Evolutionary conservation across 2,888 invertebrate species (phyloP), one percentile per base, ranked within the genome.

Genomic region (Plebejus anna): DNA sequence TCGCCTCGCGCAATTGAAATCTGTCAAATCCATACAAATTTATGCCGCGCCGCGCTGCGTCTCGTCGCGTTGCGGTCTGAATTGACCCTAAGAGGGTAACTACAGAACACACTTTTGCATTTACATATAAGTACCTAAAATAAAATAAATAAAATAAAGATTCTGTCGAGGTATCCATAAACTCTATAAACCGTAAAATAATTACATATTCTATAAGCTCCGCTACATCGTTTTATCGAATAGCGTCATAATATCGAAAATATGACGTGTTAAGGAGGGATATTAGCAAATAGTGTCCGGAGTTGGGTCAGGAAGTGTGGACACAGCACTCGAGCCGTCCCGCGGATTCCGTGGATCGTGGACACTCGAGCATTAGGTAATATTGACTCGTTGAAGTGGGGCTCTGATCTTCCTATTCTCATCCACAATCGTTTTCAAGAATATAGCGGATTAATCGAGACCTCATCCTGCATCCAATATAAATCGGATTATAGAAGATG

Each of bases 261-360:
- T 73, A 55, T 51, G 28, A 55, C 73, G 73, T 72, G 72, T 73
- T 16, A 55, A 55, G 42, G 13, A 47, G 47, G 51, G 72, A 51
- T 72, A 72, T 72, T 42, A 81, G 81, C 82, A 82, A 81, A 82
- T 81, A 82, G 79, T 80, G 78, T 80, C 79, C 76, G 76, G 77
- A 66, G 78, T 78, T 77, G 77, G 80, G 80, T 80, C 81, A 80
- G 80, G 47, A 75, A 32, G 80, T 90, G 86, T 90, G 85, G 88
- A 86, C 87, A 84, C 77, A 88, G 87, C 90, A 84, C 90, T 90
- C 82, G 82, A 88, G 82, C 84, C 86, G 75, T 84, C 86, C 85
- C 83, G 82, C 83, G 81, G 82, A 83, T 82, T 82, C 83, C 84
- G 82, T 83, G 82, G 82, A 80, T 81, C 81, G 78, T 79, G 80